These are phyloP conservation scores for Psittacula cyanocephala DNA, from an alignment of 2,113 vertebrate species.

Conservation along the genomic window DNA sequence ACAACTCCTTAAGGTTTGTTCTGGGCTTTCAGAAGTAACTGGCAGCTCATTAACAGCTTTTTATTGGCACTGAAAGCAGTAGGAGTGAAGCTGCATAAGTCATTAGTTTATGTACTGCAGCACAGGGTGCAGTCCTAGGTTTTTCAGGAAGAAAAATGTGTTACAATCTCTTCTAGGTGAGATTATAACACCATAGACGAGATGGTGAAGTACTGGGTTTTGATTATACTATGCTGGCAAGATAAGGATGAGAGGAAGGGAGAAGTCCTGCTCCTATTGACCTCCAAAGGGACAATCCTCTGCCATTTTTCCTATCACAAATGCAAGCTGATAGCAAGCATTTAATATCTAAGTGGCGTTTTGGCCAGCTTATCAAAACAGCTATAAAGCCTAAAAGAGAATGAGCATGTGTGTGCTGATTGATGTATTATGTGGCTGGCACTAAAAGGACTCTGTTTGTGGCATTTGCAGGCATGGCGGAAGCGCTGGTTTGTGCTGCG, in stretches of 20 bases:
- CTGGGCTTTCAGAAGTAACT: background rate
- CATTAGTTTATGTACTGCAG: background rate
- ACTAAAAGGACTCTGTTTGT: background rate
- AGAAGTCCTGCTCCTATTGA: background rate
- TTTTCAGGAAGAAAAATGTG: background rate
- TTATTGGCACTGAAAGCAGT: background rate
- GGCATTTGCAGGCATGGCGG: conserved; percentile 86
- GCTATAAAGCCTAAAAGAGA: background rate
- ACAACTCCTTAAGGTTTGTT: background rate
- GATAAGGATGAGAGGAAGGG: background rate
- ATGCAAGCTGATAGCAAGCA: background rate
- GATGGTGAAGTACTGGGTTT: background rate
- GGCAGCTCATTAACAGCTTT: conserved; percentile 2
- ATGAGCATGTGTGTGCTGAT: background rate
- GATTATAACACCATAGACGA: background rate
- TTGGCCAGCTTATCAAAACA: background rate
- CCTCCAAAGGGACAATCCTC: background rate
- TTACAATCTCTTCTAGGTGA: background rate
- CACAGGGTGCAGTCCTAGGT: background rate
- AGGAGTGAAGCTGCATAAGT: background rate
- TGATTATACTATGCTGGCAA: background rate
- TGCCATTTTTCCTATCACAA: background rate
- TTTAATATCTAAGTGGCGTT: background rate
- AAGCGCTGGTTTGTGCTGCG: conserved; percentile 97
- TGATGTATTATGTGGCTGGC: background rate